Base-by-base conservation (phyloP, 2,888 invertebrate genomes). In the Hanleya hanleyi region DNA sequence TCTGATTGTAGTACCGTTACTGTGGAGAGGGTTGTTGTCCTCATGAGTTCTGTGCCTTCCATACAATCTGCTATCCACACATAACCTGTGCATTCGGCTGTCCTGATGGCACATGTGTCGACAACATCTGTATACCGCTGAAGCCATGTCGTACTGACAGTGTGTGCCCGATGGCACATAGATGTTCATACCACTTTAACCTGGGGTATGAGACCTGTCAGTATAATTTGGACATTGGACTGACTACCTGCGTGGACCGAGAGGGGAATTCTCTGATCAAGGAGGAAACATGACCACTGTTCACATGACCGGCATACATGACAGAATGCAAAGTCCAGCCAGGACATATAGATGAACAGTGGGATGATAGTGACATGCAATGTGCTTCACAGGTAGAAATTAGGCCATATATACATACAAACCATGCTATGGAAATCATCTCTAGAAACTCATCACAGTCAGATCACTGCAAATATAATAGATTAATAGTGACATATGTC, bases 21-120 rank as follows among this genome's bases (percentile, higher is more conserved):
- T 88, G 87, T 73, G 78, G 82, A 15, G 84, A 85, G 29, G 88
- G 86, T 12, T 88, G 88, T 72, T 88, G 88, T 74, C 78, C 83
- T 15, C 84, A 87, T 70, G 87, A 88, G 70, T 85, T 83, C 71
- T 87, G 88, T 78, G 86, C 87, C 66, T 87, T 80, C 74, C 82
- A 82, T 67, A 77, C 72, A 18, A 87, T 88, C 41, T 88, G 88
- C 73, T 88, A 88, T 67, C 87, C 88, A 32, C 81, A 83, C 70
- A 84, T 84, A 32, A 83, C 83, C 67, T 88, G 87, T 70, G 70
- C 77, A 35, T 79, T 82, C 62, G 85, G 83, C 5, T 88, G 88
- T 68, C 88, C 88, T 0, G 87, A 88, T 74, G 88, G 88, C 6
- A 69, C 65, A 12, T 87, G 87, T 73, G 70, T 80, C 67, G 80